These are phyloP conservation scores for Plotosus lineatus DNA, from an alignment of 2,113 vertebrate species.

Conservation along the genomic window DNA sequence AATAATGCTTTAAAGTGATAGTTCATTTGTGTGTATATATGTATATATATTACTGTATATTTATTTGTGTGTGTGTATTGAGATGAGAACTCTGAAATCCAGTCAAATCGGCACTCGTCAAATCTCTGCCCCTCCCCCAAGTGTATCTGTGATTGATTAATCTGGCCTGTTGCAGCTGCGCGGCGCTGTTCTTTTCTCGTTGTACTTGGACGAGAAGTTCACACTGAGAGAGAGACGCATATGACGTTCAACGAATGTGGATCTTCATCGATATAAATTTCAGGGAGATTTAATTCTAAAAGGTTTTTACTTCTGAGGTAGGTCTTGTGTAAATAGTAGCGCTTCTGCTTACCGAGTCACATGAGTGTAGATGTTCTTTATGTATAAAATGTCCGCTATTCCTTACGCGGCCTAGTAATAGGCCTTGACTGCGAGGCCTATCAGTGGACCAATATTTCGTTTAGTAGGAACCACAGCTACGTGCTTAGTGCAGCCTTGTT, in stretches of 20 bases:
- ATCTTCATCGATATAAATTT: not conserved
- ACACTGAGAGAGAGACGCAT: not conserved
- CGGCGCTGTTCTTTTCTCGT: not conserved
- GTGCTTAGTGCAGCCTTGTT: not conserved
- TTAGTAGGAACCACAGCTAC: not conserved
- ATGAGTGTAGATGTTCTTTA: not conserved
- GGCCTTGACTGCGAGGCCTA: not conserved
- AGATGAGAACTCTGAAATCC: not conserved
- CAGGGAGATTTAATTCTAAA: not conserved
- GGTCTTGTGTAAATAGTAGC: conserved; percentile 2
- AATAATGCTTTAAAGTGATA: too few relatives aligned
- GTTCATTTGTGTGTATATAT: too few relatives aligned
- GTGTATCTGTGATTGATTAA: conserved; percentile 12
- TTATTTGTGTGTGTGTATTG: too few relatives aligned
- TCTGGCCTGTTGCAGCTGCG: conserved; percentile 5
- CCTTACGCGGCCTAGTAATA: not conserved
- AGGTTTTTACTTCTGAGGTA: conserved; percentile 39
- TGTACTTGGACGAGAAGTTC: too few relatives aligned
- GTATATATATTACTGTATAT: too few relatives aligned
- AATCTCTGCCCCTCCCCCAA: too few relatives aligned
- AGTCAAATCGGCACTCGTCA: too few relatives aligned
- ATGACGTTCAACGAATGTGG: not conserved
- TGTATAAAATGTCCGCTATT: not conserved
- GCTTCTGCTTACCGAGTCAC: not conserved
- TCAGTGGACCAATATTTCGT: not conserved